Base-by-base conservation (phyloP, 2,888 invertebrate species). In the Ischnus inquisitorius region DNA sequence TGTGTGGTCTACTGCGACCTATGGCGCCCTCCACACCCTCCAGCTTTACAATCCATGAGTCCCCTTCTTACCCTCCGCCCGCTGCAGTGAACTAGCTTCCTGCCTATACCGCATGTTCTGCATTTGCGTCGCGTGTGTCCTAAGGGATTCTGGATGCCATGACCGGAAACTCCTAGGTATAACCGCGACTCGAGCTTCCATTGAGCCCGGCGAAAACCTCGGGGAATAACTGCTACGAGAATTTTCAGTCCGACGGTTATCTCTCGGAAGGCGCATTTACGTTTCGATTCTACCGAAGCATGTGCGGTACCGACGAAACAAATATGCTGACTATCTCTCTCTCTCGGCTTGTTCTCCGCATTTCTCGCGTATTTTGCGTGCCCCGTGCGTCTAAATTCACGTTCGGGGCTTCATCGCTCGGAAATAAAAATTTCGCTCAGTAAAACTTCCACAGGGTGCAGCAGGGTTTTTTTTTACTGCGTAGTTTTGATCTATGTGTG, bases 111-210 rank as follows among this genome's bases (percentile, higher is more conserved):
- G 16, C 2, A 28, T 19, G 64, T 72, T 65, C 62, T 51, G 64
- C 65, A 68, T 54, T 51, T 79, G 60, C 67, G 16, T 25, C 77
- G 68, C 57, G 43, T 34, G n/a, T 46, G 68, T 84, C 83, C 83
- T 80, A n/a, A 80, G 83, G 83, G 77, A 84, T 69, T 4, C 67
- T 62, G 28, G 51, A 41, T 57, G 48, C 77, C 74, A 43, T 72
- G 83, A 79, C 79, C 76, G 71, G 80, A 80, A 78, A 54, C 80
- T 64, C 43, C 43, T 14, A 8, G 46, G 34, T 25, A 41, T 54
- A 77, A 43, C 16, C 41, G 43, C 57, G 25, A 60, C 16, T 25
- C 43, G 43, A 22, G 34, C 10, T 19, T 43, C 60, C 72, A 22
- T 43, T 25, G 16, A 12, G 54, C 57, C 22, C 19, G 2, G n/a